phyloP scores from a whole-genome alignment of 2,113 vertebrate genomes.

The Oreocharis arfaki region DNA sequence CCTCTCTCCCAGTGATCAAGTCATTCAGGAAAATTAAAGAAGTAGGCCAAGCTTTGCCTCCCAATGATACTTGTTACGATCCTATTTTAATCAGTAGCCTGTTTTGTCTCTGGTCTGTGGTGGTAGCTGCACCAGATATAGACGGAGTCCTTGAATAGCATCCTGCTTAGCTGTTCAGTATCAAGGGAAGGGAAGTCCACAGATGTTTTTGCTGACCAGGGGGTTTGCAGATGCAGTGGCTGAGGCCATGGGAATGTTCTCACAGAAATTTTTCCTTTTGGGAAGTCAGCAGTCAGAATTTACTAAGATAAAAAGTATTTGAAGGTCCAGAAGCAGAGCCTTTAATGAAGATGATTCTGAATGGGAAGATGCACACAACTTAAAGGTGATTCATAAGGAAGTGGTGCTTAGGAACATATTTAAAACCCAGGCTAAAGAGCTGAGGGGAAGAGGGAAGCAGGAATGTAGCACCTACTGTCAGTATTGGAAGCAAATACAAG shows the following conservation, averaged over 20 bases:
- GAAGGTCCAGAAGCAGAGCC: neutral
- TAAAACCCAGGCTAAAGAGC: neutral
- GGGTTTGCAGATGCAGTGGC: neutral
- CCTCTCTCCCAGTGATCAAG: neutral
- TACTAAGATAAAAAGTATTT: neutral
- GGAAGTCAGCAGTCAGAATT: neutral
- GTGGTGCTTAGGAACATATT: neutral
- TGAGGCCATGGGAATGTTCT: neutral
- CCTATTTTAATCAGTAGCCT: neutral
- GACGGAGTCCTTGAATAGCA: neutral
- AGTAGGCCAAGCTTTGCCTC: neutral
- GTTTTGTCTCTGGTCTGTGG: neutral
- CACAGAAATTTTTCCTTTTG: neutral
- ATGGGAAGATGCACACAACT: neutral
- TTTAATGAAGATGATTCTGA: neutral
- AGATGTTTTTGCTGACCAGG: neutral
- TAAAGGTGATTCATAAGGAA: neutral
- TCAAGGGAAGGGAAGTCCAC: neutral
- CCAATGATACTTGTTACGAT: neutral
- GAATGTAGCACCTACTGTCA: neutral
- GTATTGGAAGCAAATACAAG: constrained; percentile 40
- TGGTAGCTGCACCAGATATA: neutral
- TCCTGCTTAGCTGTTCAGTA: neutral
- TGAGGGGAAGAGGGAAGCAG: neutral
- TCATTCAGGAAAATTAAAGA: neutral